Percentiles rank a stretch among this genome's conserved stretches.
phyloP scores from a whole-genome alignment of 2,888 invertebrate genomes.

The Drosophila austrosaltans region DNA sequence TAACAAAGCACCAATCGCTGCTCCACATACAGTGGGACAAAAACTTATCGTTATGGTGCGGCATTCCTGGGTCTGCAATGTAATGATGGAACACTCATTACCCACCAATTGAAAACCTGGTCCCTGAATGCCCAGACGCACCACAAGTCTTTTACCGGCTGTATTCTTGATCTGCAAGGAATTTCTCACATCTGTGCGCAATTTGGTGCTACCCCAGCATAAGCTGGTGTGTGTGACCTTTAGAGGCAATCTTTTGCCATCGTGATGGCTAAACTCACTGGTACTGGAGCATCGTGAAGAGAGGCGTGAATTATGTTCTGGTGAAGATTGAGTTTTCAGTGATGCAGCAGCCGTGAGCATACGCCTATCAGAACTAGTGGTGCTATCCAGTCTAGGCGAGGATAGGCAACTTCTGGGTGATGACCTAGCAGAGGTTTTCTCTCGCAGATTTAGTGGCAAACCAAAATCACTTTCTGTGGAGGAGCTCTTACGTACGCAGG shows the following conservation, averaged over 20 bases:
- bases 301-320: constrained; percentile 62
- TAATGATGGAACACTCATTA: constrained; percentile 81
- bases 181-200: constrained; percentile 85
- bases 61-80: constrained; percentile 86
- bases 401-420: constrained; percentile 70
- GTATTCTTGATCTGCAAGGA: constrained; percentile 85
- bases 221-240: constrained; percentile 85
- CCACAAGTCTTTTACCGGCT: constrained; percentile 85
- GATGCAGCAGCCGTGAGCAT: neutral
- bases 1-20: constrained; percentile 85
- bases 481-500: constrained; percentile 40
- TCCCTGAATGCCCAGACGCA: constrained; percentile 84
- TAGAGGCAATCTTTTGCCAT: constrained; percentile 84
- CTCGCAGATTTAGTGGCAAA: constrained; percentile 23
- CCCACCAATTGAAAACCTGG: constrained; percentile 83
- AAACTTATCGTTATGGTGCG: constrained; percentile 85
- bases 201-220: constrained; percentile 86
- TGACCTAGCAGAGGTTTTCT: constrained; percentile 65
- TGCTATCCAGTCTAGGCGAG: constrained; percentile 76
- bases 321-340: constrained; percentile 65
- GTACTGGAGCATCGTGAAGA: constrained; percentile 80
- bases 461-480: constrained; percentile 58
- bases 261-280: constrained; percentile 82
- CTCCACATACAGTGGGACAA: constrained; percentile 85
- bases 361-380: constrained; percentile 73